These are phyloP conservation scores for Corynorhinus townsendii DNA, from an alignment of 2,113 vertebrate genomes.

Conservation along the genomic window DNA sequence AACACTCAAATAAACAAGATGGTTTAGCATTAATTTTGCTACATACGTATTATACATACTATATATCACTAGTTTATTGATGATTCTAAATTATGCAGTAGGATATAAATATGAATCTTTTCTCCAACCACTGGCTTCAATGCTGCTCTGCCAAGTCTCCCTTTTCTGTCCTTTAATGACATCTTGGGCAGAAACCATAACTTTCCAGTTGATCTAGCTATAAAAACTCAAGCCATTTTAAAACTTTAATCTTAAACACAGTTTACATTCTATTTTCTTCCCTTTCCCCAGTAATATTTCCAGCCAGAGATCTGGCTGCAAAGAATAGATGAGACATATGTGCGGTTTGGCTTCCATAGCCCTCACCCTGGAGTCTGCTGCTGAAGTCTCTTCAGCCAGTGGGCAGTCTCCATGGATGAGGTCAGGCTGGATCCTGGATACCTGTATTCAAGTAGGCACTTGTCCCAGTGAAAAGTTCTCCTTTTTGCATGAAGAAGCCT, in stretches of 20 bases:
- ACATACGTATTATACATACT: constrained; percentile 14
- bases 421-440: not conserved
- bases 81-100: constrained; percentile 47
- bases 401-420: not conserved
- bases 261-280: not conserved
- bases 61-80: constrained; percentile 42
- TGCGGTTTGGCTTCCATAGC: not conserved
- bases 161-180: constrained; percentile 2
- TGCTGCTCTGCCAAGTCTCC: not conserved
- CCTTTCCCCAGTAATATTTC: not conserved
- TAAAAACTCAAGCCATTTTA: constrained; percentile 30
- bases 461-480: not conserved
- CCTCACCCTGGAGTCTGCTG: not conserved
- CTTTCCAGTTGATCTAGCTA: constrained; percentile 21
- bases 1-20: constrained; percentile 45
- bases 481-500: not conserved
- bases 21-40: constrained; percentile 44
- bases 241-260: constrained; percentile 43
- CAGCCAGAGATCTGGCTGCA: not conserved
- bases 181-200: constrained; percentile 34
- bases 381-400: not conserved
- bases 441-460: not conserved
- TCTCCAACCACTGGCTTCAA: not conserved
- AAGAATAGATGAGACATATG: not conserved
- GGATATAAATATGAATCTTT: constrained; percentile 37